These are phyloP conservation scores for Trichomycterus rosablanca DNA, from an alignment of 2,113 vertebrate species.

Conservation along the genomic window DNA sequence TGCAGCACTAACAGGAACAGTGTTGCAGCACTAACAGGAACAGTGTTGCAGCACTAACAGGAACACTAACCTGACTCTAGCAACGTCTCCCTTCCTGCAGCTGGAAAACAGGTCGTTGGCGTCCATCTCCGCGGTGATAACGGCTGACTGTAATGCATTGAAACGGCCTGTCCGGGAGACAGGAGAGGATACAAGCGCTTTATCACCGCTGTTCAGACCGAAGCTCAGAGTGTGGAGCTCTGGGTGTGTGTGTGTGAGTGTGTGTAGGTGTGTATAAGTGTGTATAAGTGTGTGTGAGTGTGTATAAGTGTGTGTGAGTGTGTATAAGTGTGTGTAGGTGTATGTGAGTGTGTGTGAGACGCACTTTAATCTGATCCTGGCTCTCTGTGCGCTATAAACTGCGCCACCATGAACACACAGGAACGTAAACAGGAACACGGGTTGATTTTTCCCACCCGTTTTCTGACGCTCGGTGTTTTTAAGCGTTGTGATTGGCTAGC, in stretches of 20 bases:
- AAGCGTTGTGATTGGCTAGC: too few relatives aligned
- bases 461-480: background rate
- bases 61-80: slow-evolving; percentile 82
- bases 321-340: too few relatives aligned
- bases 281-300: too few relatives aligned
- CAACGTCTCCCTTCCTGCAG: slow-evolving; percentile 91
- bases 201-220: background rate
- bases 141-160: slow-evolving; percentile 68
- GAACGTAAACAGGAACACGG: slow-evolving; percentile 39
- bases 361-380: too few relatives aligned
- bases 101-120: slow-evolving; percentile 88
- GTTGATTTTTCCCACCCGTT: background rate
- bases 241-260: too few relatives aligned
- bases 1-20: background rate
- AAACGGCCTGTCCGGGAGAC: slow-evolving; percentile 65
- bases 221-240: too few relatives aligned
- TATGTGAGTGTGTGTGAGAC: too few relatives aligned
- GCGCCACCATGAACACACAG: background rate
- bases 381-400: too few relatives aligned
- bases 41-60: background rate
- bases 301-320: too few relatives aligned
- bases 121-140: slow-evolving; percentile 76
- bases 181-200: slow-evolving; percentile 40
- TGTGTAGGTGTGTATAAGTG: too few relatives aligned
- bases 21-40: background rate